Evolutionary conservation across 2,113 vertebrate genomes (phyloP).

Genomic region (Chionomys nivalis): DNA sequence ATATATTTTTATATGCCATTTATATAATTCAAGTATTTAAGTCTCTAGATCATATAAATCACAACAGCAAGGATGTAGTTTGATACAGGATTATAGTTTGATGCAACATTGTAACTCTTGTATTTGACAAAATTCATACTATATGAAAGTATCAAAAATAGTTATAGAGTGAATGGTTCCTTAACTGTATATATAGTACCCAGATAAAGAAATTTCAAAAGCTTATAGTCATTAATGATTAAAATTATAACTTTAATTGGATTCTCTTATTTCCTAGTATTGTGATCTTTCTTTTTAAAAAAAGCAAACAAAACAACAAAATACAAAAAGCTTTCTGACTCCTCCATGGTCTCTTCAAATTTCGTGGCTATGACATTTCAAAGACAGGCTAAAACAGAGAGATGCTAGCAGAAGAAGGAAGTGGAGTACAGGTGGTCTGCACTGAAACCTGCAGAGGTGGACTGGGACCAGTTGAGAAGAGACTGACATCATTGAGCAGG

Average conservation of each 20-base stretch:
- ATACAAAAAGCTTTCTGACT: not conserved
- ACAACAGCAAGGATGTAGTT: not conserved
- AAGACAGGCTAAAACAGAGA: constrained; percentile 53
- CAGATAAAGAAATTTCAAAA: not conserved
- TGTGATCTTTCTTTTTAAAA: not conserved
- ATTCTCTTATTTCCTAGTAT: not conserved
- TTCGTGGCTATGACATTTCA: not conserved
- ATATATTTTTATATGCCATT: not conserved
- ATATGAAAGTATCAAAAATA: not conserved
- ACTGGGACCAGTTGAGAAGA: constrained; percentile 83
- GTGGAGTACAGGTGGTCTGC: constrained; percentile 89
- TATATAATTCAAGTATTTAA: not conserved
- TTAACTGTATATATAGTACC: not conserved
- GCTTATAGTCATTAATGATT: not conserved
- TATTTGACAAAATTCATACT: not conserved
- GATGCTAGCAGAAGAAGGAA: constrained; percentile 93
- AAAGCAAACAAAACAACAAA: too few relatives aligned
- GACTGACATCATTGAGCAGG: constrained; percentile 93
- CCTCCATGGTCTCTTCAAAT: not conserved
- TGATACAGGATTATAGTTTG: not conserved
- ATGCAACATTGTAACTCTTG: not conserved
- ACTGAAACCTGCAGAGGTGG: constrained; percentile 70
- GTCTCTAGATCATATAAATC: not conserved
- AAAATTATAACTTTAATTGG: not conserved
- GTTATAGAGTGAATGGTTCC: not conserved